A percentile compares a stretch with the other conserved stretches of the same genome.
These are phyloP conservation scores for Myrmecobius fasciatus DNA, from an alignment of 2,113 vertebrate genomes.

Conservation along the genomic window DNA sequence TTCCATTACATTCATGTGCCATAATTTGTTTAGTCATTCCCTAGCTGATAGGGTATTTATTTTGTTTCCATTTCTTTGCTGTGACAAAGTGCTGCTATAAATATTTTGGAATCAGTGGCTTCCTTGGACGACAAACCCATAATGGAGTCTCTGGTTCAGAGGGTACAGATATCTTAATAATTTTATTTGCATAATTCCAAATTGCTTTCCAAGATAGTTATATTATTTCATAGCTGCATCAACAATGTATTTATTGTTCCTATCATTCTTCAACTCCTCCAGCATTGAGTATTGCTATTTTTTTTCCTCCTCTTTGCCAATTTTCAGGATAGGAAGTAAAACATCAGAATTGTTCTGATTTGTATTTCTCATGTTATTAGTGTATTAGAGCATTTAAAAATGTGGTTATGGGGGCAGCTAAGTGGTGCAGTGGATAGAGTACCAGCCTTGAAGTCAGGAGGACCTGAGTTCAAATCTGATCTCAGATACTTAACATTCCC, in stretches of 20 bases:
- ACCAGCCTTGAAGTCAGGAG: no score
- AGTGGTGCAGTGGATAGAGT: no score
- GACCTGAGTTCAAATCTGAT: no score
- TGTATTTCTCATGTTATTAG: no score
- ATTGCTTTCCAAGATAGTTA: neutral
- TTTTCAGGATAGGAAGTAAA: neutral
- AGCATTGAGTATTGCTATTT: neutral
- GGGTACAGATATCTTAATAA: neutral
- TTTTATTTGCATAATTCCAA: neutral
- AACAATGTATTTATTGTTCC: neutral
- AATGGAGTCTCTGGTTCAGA: neutral
- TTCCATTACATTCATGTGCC: neutral
- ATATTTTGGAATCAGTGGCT: neutral
- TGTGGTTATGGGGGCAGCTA: no score
- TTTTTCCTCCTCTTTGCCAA: neutral
- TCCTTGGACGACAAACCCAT: neutral
- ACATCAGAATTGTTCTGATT: neutral
- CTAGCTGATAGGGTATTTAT: neutral
- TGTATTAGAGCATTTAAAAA: no score
- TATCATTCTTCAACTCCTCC: neutral
- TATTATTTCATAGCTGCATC: neutral
- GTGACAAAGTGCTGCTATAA: neutral
- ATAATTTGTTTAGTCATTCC: neutral
- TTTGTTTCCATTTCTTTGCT: neutral
- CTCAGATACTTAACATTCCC: no score